Evolutionary conservation across 1,140 invertebrate genomes (phyloP), one percentile per base, ranked within the genome.

Genomic region (Panulirus ornatus): DNA sequence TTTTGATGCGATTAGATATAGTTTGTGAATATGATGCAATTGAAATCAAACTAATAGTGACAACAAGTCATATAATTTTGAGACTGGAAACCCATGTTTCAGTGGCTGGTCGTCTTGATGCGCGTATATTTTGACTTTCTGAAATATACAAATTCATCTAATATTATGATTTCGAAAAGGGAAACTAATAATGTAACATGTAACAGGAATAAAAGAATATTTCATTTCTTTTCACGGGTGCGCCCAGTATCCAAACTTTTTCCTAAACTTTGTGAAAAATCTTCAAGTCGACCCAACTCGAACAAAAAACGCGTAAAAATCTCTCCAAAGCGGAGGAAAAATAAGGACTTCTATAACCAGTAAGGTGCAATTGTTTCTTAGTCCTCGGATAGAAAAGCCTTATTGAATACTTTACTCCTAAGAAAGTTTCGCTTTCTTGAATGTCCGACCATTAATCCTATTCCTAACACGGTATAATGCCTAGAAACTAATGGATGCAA

Each of bases 51-150:
- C 73, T 84, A 84, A 84, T 85, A 90, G 71, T 84, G 88, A 85
- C 88, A 90, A 85, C 88, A 85, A 85, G 73, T 84, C 82, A 90
- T 90, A 90, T 90, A 90, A 90, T 90, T 90, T 90, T 90, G 88
- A 90, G 88, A 85, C 88, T 84, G 75, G 88, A 84, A 90, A 90
- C 88, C 88, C 83, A 85, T 90, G 88, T 90, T 90, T 90, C 88
- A 85, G 82, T 90, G 83, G 88, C 82, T 90, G 88, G 88, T 79
- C 82, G 82, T 84, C 88, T 84, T 90, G 88, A 90, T 84, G 82
- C 83, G 71, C 71, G 88, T 90, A 90, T 63, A 90, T 90, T 90
- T 90, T 90, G 88, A 90, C 88, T 89, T 84, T 89, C 88, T 83
- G 88, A 82, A 89, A 89, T 89, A 83, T 84, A 89, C 81, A 89